A percentile compares a stretch with the other conserved stretches of the same genome.
phyloP scores from a whole-genome alignment of 2,113 vertebrate species.

The Quiscalus mexicanus region DNA sequence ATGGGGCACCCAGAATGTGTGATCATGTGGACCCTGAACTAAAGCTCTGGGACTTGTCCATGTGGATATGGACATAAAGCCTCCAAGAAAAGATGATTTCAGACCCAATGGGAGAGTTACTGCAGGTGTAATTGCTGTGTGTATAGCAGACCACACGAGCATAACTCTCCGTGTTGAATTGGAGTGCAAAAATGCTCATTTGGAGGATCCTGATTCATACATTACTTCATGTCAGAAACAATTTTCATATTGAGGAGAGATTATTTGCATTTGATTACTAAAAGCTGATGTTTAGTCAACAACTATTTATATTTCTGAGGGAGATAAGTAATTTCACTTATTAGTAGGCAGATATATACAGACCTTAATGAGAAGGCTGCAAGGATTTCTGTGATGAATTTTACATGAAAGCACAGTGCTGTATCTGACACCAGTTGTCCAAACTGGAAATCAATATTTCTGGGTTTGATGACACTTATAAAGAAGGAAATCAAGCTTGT shows the following conservation, averaged over 20 bases:
- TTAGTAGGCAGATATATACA: neutral
- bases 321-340: slow-evolving; percentile 46
- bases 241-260: slow-evolving; percentile 17
- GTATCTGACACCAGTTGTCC: neutral
- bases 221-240: slow-evolving; percentile 18
- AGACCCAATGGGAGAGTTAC: neutral
- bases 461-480: neutral
- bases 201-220: neutral
- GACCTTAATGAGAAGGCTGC: slow-evolving; percentile 4
- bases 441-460: neutral
- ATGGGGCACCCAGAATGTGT: neutral
- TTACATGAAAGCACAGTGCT: slow-evolving; percentile 18
- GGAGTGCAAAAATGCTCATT: neutral
- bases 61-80: neutral
- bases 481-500: slow-evolving; percentile 5
- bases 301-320: slow-evolving; percentile 58
- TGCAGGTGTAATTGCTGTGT: neutral
- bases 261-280: slow-evolving; percentile 35
- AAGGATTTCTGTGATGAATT: slow-evolving; percentile 11
- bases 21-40: neutral
- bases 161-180: neutral
- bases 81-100: neutral
- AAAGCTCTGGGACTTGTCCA: neutral
- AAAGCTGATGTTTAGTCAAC: slow-evolving; percentile 47
- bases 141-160: neutral